phyloP scores from a whole-genome alignment of 2,888 invertebrate species.

The Calliopum simillimum region DNA sequence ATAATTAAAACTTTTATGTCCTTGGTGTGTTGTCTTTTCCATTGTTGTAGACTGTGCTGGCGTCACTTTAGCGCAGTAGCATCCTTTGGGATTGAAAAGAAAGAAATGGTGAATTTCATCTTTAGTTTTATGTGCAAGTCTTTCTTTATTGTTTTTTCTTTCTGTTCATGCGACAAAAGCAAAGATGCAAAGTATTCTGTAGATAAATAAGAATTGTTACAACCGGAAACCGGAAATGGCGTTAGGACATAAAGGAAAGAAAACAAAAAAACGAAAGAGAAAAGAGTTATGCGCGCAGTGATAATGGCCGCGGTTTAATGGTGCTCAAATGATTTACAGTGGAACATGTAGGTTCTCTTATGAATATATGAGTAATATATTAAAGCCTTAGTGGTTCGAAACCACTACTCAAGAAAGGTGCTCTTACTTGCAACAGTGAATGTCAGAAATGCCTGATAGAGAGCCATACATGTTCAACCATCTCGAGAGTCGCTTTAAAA shows the following conservation, averaged over 20 bases:
- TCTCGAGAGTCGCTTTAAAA: too few relatives aligned
- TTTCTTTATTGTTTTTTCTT: slow-evolving; percentile 3
- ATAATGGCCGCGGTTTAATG: slow-evolving; percentile 61
- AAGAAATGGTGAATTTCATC: background rate
- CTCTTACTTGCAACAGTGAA: slow-evolving; percentile 14
- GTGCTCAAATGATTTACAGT: slow-evolving; percentile 55
- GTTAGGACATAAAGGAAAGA: background rate
- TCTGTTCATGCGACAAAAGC: background rate
- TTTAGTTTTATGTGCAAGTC: background rate
- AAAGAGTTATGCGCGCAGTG: slow-evolving; percentile 30
- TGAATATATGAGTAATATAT: too few relatives aligned
- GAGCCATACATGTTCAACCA: too few relatives aligned
- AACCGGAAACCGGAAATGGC: slow-evolving; percentile 36
- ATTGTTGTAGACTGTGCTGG: slow-evolving; percentile 9
- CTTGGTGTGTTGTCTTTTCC: slow-evolving; percentile 30
- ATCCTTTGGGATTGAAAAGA: slow-evolving; percentile 34
- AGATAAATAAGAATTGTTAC: slow-evolving; percentile 33
- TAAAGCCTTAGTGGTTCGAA: too few relatives aligned
- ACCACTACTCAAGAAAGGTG: too few relatives aligned
- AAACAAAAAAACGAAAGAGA: background rate
- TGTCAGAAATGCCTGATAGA: too few relatives aligned
- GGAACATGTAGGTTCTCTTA: background rate
- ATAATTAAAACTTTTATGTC: slow-evolving; percentile 59
- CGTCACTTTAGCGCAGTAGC: background rate
- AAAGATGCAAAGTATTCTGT: background rate